A percentile compares a stretch with the other conserved stretches of the same genome.
phyloP scores from a whole-genome alignment of 2,888 invertebrate species.

The Caenorhabditis virilis region DNA sequence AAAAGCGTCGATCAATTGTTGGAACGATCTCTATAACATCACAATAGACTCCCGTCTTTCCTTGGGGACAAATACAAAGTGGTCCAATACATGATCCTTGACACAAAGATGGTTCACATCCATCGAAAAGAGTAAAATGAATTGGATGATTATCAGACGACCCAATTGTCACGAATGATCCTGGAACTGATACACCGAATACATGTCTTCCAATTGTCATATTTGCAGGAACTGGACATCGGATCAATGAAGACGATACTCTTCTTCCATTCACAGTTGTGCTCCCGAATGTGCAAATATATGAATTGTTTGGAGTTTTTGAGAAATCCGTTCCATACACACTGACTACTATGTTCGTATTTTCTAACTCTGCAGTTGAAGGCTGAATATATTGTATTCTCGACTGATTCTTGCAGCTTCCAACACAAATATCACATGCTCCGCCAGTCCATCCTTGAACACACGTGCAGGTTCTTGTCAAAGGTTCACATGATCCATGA shows the following conservation, averaged over 20 bases:
- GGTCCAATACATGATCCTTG: slow-evolving; percentile 58
- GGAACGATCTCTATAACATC: slow-evolving; percentile 44
- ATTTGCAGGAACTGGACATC: slow-evolving; percentile 46
- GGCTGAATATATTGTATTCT: slow-evolving; percentile 44
- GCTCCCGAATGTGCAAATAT: slow-evolving; percentile 46
- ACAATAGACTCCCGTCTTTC: slow-evolving; percentile 46
- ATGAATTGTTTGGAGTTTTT: slow-evolving; percentile 29
- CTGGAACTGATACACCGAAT: slow-evolving; percentile 35
- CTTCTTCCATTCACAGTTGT: slow-evolving; percentile 27
- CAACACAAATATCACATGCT: slow-evolving; percentile 58
- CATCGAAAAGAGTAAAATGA: slow-evolving; percentile 57
- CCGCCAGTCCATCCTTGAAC: slow-evolving; percentile 54
- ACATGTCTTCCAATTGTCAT: slow-evolving; percentile 45
- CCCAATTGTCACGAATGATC: slow-evolving; percentile 3
- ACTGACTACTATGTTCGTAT: slow-evolving; percentile 39
- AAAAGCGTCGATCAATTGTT: slow-evolving; percentile 36
- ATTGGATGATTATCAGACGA: slow-evolving; percentile 14
- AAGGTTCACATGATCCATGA: slow-evolving; percentile 52
- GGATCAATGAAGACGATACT: slow-evolving; percentile 27
- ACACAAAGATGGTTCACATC: slow-evolving; percentile 48
- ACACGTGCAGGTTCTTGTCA: slow-evolving; percentile 52
- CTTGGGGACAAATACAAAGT: slow-evolving; percentile 55
- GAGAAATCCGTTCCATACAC: slow-evolving; percentile 38
- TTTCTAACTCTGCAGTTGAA: slow-evolving; percentile 38
- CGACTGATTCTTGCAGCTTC: slow-evolving; percentile 1